Percentiles rank a stretch among this genome's conserved stretches.
Conservation (phyloP, 2,797 vertebrate species). For the Botia kubotai region DNA sequence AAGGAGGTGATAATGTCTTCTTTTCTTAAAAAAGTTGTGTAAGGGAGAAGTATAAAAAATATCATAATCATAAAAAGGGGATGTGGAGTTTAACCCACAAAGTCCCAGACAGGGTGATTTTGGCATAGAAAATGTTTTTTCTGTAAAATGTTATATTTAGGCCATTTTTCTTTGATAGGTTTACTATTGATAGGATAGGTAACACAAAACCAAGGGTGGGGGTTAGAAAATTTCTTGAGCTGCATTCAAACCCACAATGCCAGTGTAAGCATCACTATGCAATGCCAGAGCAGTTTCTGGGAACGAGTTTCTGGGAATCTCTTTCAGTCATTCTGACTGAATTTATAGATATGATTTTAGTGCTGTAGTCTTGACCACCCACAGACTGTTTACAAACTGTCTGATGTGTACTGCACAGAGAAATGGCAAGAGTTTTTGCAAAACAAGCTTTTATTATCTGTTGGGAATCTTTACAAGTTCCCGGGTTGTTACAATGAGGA, state of each 20-base stretch:
- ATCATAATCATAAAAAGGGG: slow-evolving; percentile 5
- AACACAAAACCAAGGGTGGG: no score
- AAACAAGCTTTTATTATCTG: not conserved
- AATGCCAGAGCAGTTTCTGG: not conserved
- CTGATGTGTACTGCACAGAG: not conserved
- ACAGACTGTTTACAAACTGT: not conserved
- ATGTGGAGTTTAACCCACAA: not conserved
- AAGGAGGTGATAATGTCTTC: slow-evolving; percentile 49
- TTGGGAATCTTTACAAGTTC: not conserved
- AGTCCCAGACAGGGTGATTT: not conserved
- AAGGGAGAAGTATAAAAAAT: slow-evolving; percentile 14
- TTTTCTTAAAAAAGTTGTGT: slow-evolving; percentile 47
- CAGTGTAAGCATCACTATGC: not conserved
- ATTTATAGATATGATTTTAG: not conserved
- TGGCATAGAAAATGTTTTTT: not conserved
- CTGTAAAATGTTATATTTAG: not conserved
- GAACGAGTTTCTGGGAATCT: not conserved
- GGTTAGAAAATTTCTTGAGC: not conserved
- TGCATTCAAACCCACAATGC: not conserved
- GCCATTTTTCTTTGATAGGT: not conserved
- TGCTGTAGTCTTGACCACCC: not conserved
- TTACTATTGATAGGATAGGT: not conserved
- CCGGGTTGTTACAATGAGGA: no score
- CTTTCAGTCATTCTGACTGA: not conserved
- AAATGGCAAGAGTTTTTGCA: no score